Evolutionary conservation across 2,797 vertebrate species (phyloP), one percentile per base, ranked within the genome.

Genomic region (Cyprinodon diabolis): DNA sequence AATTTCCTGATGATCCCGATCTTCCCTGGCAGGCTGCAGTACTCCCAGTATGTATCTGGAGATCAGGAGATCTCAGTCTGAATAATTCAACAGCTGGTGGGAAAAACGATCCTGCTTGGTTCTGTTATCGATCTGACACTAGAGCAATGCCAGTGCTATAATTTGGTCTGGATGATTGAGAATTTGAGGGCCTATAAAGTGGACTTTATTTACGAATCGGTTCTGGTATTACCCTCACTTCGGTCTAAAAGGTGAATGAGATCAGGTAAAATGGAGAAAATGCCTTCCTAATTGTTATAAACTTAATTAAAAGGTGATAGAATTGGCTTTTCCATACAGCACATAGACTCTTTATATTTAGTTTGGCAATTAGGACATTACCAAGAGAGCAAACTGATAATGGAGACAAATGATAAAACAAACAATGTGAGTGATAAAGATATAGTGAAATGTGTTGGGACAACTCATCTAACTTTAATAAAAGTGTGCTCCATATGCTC

Each of bases 21-120:
- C 77, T 73, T 82, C 68, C 62, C 40, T 72, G 75, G 76, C 76
- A 72, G 79, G 68, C 69, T 81, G 82, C 76, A 60, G 49, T 30
- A 76, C 82, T 87, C 2, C n/a, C 69, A 67, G 74, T 76, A 54
- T 82, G 78, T 83, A 80, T 87, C 80, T 91, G 75, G 71, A n/a
- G n/a, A n/a, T n/a, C n/a, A n/a, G 86, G 82, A 88, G 81, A 60
- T 65, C 73, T 82, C 78, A 78, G 85, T 74, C 78, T 95, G 90
- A 94, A 95, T 95, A 92, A 95, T 95, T 94, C 90, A 95, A 76
- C 85, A 93, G 92, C 90, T 82, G 85, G 88, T 93, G 92, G 89
- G 92, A 93, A 94, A 93, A 92, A 90, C 79, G 83, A 90, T 87
- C 90, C 84, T 80, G 70, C 78, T 81, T 72, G 78, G 77, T 87